Base-by-base conservation (phyloP, 2,888 invertebrate genomes). In the Caenorhabditis sinica region DNA sequence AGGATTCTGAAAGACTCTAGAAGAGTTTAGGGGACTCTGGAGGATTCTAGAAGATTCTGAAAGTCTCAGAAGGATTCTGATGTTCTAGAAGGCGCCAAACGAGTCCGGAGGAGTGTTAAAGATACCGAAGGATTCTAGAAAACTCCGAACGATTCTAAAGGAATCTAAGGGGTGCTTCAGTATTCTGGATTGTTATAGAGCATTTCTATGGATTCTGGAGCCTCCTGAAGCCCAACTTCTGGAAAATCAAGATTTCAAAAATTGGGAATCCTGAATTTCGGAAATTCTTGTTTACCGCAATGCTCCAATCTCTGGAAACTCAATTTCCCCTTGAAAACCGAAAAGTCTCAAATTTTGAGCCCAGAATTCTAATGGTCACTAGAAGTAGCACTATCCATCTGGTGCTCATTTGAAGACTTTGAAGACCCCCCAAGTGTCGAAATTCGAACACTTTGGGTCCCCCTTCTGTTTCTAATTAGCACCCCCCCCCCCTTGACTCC, bases 381-480 rank as follows among this genome's bases (percentile, higher is more conserved):
- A n/a, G n/a, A n/a, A n/a, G n/a, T n/a, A n/a, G n/a, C n/a, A n/a
- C n/a, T n/a, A n/a, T n/a, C n/a, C n/a, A n/a, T n/a, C n/a, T n/a
- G n/a, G n/a, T n/a, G n/a, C n/a, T n/a, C 8, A 33, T 8, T 33
- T 33, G 5, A 33, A 33, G 33, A 33, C 8, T 33, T 8, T 33
- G 33, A 33, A 33, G 33, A 33, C 33, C 6, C 15, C 17, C 15
- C 6, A 17, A 43, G 43, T 5, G 43, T 11, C 43, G 43, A 43
- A 43, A 17, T 43, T 43, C 17, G 43, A 53, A 53, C 3, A 15
- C 43, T 43, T 17, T 43, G 43, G 17, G 11, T 25, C n/a, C 17
- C 11, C 28, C 56, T 25, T 56, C 69, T 23, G 71, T 28, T 40
- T 30, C 72, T 60, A 72, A 72, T 72, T 72, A 60, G 72, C 60